These are phyloP conservation scores for Protobothrops flavoviridis DNA, from an alignment of 2,113 vertebrate species.

Conservation along the genomic window DNA sequence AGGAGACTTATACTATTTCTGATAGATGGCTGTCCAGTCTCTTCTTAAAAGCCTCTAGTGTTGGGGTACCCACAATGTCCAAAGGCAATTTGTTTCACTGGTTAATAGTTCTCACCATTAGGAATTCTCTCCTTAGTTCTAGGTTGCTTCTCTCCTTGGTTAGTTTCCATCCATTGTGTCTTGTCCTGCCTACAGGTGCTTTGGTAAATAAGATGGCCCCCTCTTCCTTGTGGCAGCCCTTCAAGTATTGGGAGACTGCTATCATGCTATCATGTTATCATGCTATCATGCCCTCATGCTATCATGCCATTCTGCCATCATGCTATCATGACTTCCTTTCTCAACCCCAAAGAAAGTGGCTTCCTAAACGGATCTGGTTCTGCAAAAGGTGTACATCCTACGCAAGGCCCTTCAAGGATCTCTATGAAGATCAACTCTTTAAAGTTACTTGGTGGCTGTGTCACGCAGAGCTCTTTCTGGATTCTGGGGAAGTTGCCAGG, in stretches of 20 bases:
- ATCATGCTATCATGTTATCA: neutral
- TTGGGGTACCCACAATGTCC: neutral
- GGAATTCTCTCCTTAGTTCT: neutral
- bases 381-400: neutral
- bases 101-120: neutral
- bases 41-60: neutral
- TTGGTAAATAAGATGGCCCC: neutral
- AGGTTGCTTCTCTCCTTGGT: neutral
- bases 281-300: no score
- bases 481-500: slow-evolving; percentile 45
- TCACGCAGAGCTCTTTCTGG: neutral
- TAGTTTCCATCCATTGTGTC: neutral
- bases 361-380: neutral
- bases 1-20: neutral
- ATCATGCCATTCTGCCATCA: no score
- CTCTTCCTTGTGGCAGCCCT: neutral
- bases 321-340: neutral
- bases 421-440: neutral
- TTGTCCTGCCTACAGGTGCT: neutral
- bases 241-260: neutral
- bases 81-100: neutral
- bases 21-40: neutral
- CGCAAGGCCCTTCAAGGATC: neutral
- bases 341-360: neutral
- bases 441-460: slow-evolving; percentile 4